Conservation (phyloP, 1,140 invertebrate species). For the Heliconius eleuchia region DNA sequence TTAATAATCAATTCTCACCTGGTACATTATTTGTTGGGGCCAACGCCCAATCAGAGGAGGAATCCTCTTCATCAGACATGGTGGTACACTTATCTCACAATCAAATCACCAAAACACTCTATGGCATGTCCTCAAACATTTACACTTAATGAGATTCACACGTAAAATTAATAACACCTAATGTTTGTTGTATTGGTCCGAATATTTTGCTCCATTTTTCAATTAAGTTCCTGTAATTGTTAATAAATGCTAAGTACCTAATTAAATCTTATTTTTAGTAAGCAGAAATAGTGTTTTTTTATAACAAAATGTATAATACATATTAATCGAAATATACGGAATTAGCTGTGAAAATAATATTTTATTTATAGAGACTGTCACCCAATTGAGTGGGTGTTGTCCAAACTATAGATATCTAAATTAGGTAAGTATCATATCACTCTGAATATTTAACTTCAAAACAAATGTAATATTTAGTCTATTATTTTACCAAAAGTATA, state of each 20-base stretch:
- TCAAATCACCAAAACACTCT: conserved; percentile 47
- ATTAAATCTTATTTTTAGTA: background rate
- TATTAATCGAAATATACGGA: background rate
- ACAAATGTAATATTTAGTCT: background rate
- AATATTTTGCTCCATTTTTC: conserved; percentile 53
- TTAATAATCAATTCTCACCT: conserved; percentile 46
- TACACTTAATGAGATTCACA: conserved; percentile 56
- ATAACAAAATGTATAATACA: background rate
- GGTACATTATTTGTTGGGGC: conserved; percentile 69
- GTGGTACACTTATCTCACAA: conserved; percentile 40
- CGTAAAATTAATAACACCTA: conserved; percentile 42
- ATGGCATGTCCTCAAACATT: conserved; percentile 57
- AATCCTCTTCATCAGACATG: conserved; percentile 76
- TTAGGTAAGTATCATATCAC: conserved; percentile 20
- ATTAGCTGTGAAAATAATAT: conserved; percentile 9
- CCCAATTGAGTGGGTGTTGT: conserved; percentile 44
- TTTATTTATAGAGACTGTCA: conserved; percentile 31
- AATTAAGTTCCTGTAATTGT: conserved; percentile 44
- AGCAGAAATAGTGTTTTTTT: background rate
- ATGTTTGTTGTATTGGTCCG: conserved; percentile 50
- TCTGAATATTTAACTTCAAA: background rate
- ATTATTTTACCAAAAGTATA: background rate
- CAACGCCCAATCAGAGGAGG: conserved; percentile 67
- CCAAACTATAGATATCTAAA: conserved; percentile 34
- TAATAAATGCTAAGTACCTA: conserved; percentile 13